Evolutionary conservation across 2,797 vertebrate genomes (phyloP).

Genomic region (Scyliorhinus canicula): DNA sequence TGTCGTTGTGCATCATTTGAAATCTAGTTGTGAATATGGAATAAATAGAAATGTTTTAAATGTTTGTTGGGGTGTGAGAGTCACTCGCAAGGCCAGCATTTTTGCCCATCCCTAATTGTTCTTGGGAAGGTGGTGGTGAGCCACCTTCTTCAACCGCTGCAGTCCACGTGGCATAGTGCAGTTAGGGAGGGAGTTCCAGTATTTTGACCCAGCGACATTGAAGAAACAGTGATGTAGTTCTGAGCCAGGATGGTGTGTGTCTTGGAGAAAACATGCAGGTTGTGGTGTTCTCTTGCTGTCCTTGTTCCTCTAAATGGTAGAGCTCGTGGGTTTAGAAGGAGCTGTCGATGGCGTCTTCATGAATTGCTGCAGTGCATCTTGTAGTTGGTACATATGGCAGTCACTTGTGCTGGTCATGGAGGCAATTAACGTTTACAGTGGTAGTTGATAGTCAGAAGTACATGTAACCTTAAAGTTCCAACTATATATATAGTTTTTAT

Average conservation of each 20-base stretch:
- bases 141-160: not conserved
- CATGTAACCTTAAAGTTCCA: not conserved
- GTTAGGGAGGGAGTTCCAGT: not conserved
- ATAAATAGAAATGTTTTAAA: not conserved
- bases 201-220: not conserved
- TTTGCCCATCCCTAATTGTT: not conserved
- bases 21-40: not conserved
- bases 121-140: not conserved
- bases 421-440: too few relatives aligned
- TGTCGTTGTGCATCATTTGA: not conserved
- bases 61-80: not conserved
- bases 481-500: not conserved
- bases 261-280: not conserved
- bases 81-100: not conserved
- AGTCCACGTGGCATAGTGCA: not conserved
- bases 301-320: not conserved
- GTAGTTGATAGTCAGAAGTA: not conserved
- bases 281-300: not conserved
- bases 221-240: not conserved
- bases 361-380: not conserved
- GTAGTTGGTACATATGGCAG: not conserved
- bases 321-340: not conserved
- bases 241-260: not conserved
- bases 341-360: not conserved
- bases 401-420: not conserved